Base-by-base conservation (phyloP, 2,888 invertebrate genomes). In the Hecatera dysodea region DNA sequence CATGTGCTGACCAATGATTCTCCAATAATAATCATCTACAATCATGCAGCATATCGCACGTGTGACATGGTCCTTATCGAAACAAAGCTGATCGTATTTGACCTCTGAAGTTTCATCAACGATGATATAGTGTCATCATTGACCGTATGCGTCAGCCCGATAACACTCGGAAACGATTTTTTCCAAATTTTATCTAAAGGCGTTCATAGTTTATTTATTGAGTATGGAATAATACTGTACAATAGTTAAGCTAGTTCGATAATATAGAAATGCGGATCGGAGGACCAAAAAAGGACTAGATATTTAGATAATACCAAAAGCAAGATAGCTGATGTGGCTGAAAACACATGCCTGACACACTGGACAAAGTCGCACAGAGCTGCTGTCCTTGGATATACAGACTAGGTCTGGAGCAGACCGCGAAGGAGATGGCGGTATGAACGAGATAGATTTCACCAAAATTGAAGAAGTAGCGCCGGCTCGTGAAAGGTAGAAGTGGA, bases 71-170 rank as follows among this genome's bases (percentile, higher is more conserved):
- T 63, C 22, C 22, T 82, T 82, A 82, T 82, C 82, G 42, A 8
- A 24, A 52, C 48, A 63, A 53, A 52, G 52, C 67, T 48, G 63
- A 76, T 71, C 77, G 53, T 33, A 67, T 60, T 39, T 80, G 83
- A 82, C 82, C 83, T 73, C 62, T 67, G 53, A 56, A 74, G 71
- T 72, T 72, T 78, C 78, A 62, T 62, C 72, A 72, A 78, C 78
- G 65, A 11, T 15, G 78, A 77, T 72, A 77, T 56, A 22, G 17
- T 39, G 17, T 39, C 39, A 39, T 39, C 39, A 1, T 2, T 53
- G n/a, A 53, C 50, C 15, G 17, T 36, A 22, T 22, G 22, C 56
- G 36, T 19, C 44, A 12, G n/a, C 6, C 6, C 33, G 77, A 77
- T 77, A 78, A 29, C 55, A 36, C 44, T 29, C 39, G 53, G 61